A percentile compares a stretch with the other conserved stretches of the same genome.
Conservation (phyloP, 2,888 invertebrate species). For the Nymphalis polychloros region DNA sequence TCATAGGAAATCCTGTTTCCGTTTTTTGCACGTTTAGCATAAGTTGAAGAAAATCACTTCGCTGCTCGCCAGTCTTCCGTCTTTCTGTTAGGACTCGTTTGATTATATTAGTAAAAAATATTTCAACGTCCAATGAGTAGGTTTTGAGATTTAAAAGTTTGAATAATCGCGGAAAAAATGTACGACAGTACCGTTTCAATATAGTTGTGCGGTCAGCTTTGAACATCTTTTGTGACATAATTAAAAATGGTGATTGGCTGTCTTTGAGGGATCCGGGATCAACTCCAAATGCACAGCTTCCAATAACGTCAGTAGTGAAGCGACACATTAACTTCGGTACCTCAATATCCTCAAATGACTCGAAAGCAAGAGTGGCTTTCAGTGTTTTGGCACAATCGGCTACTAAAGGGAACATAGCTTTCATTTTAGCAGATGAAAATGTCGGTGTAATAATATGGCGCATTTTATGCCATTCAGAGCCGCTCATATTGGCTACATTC, state of each 20-base stretch:
- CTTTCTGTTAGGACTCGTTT: slow-evolving; percentile 68
- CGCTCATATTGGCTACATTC: slow-evolving; percentile 74
- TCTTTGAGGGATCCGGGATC: slow-evolving; percentile 68
- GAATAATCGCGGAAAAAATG: slow-evolving; percentile 70
- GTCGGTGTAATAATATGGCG: slow-evolving; percentile 72
- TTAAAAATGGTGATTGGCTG: slow-evolving; percentile 68
- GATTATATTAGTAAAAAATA: slow-evolving; percentile 68
- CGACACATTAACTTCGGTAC: slow-evolving; percentile 67
- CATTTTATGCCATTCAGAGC: slow-evolving; percentile 75
- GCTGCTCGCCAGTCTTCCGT: slow-evolving; percentile 56
- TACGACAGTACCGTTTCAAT: slow-evolving; percentile 69
- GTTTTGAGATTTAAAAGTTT: slow-evolving; percentile 70
- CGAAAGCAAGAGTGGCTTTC: slow-evolving; percentile 52
- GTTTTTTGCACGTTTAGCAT: slow-evolving; percentile 73
- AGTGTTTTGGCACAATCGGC: slow-evolving; percentile 67
- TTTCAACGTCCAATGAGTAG: slow-evolving; percentile 69
- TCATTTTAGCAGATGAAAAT: slow-evolving; percentile 78
- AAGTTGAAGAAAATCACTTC: slow-evolving; percentile 73
- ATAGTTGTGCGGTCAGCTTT: slow-evolving; percentile 62
- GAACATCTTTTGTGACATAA: slow-evolving; percentile 76
- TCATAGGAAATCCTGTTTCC: slow-evolving; percentile 64
- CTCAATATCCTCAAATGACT: slow-evolving; percentile 58
- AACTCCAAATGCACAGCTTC: slow-evolving; percentile 75
- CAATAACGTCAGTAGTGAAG: slow-evolving; percentile 74
- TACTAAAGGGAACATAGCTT: slow-evolving; percentile 75